Percentiles rank a stretch among this genome's conserved stretches.
These are phyloP conservation scores for Agonopterix arenella DNA, from an alignment of 2,888 invertebrate genomes.

Conservation along the genomic window DNA sequence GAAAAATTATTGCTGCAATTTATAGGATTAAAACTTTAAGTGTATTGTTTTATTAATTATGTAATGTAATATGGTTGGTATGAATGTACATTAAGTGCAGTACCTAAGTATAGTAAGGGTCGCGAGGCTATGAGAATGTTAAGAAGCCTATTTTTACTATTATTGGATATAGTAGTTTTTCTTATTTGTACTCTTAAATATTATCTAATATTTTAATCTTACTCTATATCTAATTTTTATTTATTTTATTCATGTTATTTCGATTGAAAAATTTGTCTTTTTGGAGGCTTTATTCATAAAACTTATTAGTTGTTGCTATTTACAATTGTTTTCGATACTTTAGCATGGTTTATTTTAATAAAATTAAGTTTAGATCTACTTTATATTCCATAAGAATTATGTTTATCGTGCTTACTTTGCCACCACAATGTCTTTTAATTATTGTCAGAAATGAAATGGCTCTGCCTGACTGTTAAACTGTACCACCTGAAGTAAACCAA, in stretches of 20 bases:
- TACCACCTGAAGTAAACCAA: no score
- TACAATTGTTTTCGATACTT: slow-evolving; percentile 63
- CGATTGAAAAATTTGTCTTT: slow-evolving; percentile 43
- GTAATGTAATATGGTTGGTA: slow-evolving; percentile 27
- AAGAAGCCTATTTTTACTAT: no score
- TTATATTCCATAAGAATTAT: slow-evolving; percentile 12
- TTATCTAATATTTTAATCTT: slow-evolving; percentile 27
- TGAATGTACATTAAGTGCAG: slow-evolving; percentile 16
- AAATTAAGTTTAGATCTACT: no score
- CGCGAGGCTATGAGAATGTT: background rate
- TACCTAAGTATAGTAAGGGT: background rate
- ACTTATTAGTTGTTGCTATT: slow-evolving; percentile 63
- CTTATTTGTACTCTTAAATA: slow-evolving; percentile 29
- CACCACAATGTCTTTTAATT: background rate
- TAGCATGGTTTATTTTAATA: slow-evolving; percentile 45
- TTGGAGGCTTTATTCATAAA: slow-evolving; percentile 56
- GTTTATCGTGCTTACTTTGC: slow-evolving; percentile 11
- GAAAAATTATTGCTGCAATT: slow-evolving; percentile 49
- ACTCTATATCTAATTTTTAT: slow-evolving; percentile 39
- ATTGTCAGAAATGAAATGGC: no score
- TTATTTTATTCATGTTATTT: slow-evolving; percentile 52
- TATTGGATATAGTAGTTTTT: slow-evolving; percentile 15
- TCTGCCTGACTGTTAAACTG: no score
- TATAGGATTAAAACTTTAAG: slow-evolving; percentile 28
- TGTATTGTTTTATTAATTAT: slow-evolving; percentile 17